Conservation (phyloP, 2,113 vertebrate genomes). For the Notothenia coriiceps region DNA sequence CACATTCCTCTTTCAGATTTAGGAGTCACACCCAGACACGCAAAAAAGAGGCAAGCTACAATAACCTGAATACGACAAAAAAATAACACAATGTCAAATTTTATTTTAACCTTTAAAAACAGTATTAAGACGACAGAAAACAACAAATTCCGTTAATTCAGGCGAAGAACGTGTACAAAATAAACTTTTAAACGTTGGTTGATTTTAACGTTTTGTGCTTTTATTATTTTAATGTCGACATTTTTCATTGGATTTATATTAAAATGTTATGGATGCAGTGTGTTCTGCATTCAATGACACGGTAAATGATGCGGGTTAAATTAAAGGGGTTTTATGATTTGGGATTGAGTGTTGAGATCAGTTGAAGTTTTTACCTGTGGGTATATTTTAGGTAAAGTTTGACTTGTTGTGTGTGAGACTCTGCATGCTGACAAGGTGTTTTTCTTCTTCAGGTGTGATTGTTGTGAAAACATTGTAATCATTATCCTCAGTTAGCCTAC, state of each 20-base stretch:
- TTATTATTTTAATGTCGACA: background rate
- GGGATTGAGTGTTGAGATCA: background rate
- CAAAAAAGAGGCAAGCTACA: too few species aligned
- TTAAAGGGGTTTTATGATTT: background rate
- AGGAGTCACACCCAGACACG: conserved; percentile 17
- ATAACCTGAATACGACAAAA: too few species aligned
- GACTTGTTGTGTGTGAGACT: conserved; percentile 27
- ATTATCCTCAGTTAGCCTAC: conserved; percentile 1
- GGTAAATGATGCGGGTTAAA: background rate
- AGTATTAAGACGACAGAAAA: too few species aligned
- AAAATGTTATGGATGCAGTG: background rate
- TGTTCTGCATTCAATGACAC: background rate
- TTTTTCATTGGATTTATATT: background rate
- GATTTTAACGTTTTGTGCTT: background rate
- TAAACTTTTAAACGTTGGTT: too few species aligned
- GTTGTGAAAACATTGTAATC: conserved; percentile 78
- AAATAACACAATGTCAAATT: background rate
- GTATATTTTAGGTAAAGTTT: background rate
- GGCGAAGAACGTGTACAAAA: too few species aligned
- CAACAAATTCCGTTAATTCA: background rate
- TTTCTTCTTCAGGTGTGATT: conserved; percentile 60
- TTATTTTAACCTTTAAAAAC: background rate
- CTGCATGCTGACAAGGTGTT: conserved; percentile 56
- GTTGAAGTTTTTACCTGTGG: background rate
- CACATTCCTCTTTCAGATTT: background rate